phyloP scores from a whole-genome alignment of 1,140 invertebrate genomes.

The Penaeus japonicus region DNA sequence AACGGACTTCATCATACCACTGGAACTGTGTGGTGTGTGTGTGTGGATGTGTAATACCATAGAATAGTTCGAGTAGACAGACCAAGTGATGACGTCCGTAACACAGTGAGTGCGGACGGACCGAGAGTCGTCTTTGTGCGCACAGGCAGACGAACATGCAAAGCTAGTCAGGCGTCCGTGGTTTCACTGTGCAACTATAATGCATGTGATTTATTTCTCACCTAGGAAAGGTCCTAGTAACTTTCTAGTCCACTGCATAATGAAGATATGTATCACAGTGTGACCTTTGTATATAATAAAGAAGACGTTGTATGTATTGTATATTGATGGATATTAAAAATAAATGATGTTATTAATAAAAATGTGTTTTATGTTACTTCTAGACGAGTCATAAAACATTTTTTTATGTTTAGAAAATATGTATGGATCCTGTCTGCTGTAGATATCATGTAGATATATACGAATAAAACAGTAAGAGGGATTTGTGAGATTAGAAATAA shows the following conservation, averaged over 20 bases:
- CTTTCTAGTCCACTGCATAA: neutral
- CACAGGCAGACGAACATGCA: too few species aligned
- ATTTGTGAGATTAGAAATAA: too few species aligned
- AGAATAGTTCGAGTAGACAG: too few species aligned
- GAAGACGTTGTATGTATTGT: constrained; percentile 16
- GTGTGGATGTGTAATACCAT: too few species aligned
- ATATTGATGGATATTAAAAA: neutral
- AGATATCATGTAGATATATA: too few species aligned
- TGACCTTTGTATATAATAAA: constrained; percentile 3
- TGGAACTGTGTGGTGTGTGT: too few species aligned
- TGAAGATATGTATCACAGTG: neutral
- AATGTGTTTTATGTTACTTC: neutral
- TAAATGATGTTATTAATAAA: constrained; percentile 13
- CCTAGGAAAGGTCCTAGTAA: neutral
- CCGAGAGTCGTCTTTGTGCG: too few species aligned
- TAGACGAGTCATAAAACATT: too few species aligned
- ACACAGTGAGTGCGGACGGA: too few species aligned
- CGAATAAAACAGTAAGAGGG: too few species aligned
- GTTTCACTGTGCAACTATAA: neutral
- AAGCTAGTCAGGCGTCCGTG: constrained; percentile 72
- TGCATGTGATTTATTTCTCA: neutral
- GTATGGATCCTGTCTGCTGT: neutral
- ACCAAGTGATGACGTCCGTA: too few species aligned
- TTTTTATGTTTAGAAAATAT: neutral
- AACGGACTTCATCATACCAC: too few species aligned